Percentiles rank a stretch among this genome's conserved stretches.
Conservation (phyloP, 2,888 invertebrate genomes). For the Sericinus montela region DNA sequence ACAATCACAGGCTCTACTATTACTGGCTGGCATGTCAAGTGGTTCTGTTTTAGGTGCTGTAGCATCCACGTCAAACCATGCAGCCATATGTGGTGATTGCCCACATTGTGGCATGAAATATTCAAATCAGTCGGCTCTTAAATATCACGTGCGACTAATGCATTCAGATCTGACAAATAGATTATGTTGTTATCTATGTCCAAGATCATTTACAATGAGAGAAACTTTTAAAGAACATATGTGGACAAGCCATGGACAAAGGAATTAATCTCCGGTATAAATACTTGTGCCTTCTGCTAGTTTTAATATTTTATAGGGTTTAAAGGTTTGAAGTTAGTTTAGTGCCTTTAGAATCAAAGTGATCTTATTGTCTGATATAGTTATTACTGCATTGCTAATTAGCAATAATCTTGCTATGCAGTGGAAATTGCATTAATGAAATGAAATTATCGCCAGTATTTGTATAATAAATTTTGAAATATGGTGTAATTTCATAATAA, state of each 20-base stretch:
- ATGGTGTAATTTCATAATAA: too few relatives aligned
- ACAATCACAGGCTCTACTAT: conserved; percentile 58
- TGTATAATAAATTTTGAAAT: too few relatives aligned
- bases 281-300: conserved; percentile 51
- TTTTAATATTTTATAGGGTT: conserved; percentile 3
- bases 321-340: conserved; percentile 6
- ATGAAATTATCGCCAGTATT: too few relatives aligned
- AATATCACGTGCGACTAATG: conserved; percentile 83
- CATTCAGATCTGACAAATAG: conserved; percentile 84
- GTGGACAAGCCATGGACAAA: conserved; percentile 82
- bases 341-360: conserved; percentile 11
- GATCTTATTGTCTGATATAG: background rate
- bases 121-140: conserved; percentile 84
- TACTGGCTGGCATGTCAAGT: conserved; percentile 63
- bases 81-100: conserved; percentile 81
- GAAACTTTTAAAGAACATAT: conserved; percentile 85
- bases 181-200: conserved; percentile 84
- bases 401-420: too few relatives aligned
- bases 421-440: too few relatives aligned
- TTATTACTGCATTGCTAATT: too few relatives aligned
- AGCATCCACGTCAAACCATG: conserved; percentile 71
- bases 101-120: conserved; percentile 85
- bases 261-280: conserved; percentile 62
- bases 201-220: conserved; percentile 83
- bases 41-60: conserved; percentile 48